Percentiles rank a stretch among this genome's conserved stretches.
These are phyloP conservation scores for Drosophila rellima DNA, from an alignment of 2,888 invertebrate species.

Conservation along the genomic window DNA sequence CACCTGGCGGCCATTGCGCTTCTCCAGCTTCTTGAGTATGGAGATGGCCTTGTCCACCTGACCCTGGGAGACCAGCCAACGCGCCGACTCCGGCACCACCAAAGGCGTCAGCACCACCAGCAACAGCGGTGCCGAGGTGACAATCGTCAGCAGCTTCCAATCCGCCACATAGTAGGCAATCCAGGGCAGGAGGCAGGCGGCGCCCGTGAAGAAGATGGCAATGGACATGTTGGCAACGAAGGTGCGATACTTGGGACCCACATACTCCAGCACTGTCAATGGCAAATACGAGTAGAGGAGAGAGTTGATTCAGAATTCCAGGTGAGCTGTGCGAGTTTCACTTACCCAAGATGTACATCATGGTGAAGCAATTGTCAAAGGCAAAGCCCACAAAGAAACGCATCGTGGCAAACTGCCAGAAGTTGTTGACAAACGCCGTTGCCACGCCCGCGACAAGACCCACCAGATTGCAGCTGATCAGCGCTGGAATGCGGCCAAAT, in stretches of 20 bases:
- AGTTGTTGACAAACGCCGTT: slow-evolving; percentile 90
- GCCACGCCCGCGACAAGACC: slow-evolving; percentile 90
- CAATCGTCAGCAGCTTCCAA: slow-evolving; percentile 92
- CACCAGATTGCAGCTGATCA: slow-evolving; percentile 91
- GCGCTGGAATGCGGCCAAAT: slow-evolving; percentile 93
- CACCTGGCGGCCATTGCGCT: slow-evolving; percentile 91
- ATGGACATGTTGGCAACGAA: slow-evolving; percentile 97
- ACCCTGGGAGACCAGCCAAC: slow-evolving; percentile 95
- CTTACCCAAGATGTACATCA: slow-evolving; percentile 97
- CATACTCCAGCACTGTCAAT: slow-evolving; percentile 92
- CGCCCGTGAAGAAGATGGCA: slow-evolving; percentile 94
- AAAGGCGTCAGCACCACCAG: slow-evolving; percentile 91
- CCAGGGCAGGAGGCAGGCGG: slow-evolving; percentile 93
- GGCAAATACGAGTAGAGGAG: neutral
- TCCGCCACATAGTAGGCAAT: slow-evolving; percentile 92
- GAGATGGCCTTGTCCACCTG: slow-evolving; percentile 91
- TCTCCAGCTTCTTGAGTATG: slow-evolving; percentile 93
- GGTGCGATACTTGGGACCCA: slow-evolving; percentile 95
- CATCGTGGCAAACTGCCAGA: slow-evolving; percentile 92
- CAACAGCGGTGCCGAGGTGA: slow-evolving; percentile 91
- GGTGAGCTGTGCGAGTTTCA: slow-evolving; percentile 21
- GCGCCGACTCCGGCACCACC: slow-evolving; percentile 94
- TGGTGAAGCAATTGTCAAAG: slow-evolving; percentile 96
- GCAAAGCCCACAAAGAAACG: slow-evolving; percentile 95
- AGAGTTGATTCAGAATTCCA: slow-evolving; percentile 5